phyloP scores from a whole-genome alignment of 2,888 invertebrate species.

The Callosobruchus maculatus region DNA sequence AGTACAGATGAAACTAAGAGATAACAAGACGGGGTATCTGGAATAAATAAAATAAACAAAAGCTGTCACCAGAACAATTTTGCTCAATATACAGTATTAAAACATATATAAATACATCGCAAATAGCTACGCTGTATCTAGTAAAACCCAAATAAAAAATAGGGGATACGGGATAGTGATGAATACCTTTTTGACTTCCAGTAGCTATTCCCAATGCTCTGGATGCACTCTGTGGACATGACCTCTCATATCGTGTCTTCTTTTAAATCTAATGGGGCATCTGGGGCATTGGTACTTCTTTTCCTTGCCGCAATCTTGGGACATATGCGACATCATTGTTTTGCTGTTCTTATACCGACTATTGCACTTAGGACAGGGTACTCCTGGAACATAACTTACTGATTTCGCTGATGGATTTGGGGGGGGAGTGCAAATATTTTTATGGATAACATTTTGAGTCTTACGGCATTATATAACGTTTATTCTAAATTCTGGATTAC shows the following conservation, averaged over 20 bases:
- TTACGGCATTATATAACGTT: too few species aligned
- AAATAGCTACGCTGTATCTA: too few species aligned
- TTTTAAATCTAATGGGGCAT: slow-evolving; percentile 36
- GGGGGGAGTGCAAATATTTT: too few species aligned
- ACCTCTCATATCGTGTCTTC: slow-evolving; percentile 25
- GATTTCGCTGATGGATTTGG: neutral
- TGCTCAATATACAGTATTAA: too few species aligned
- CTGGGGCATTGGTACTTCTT: slow-evolving; percentile 46
- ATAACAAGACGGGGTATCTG: too few species aligned
- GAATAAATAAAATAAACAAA: too few species aligned
- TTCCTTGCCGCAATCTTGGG: slow-evolving; percentile 31
- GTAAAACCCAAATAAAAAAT: too few species aligned
- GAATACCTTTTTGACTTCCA: neutral
- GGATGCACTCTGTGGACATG: slow-evolving; percentile 25
- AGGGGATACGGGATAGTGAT: neutral
- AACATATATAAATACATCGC: too few species aligned
- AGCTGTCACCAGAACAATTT: too few species aligned
- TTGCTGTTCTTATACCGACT: slow-evolving; percentile 21
- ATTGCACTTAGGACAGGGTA: slow-evolving; percentile 18
- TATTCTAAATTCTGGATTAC: too few species aligned
- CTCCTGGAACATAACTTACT: neutral
- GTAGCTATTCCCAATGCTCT: neutral
- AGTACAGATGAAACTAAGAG: too few species aligned
- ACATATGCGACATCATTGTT: slow-evolving; percentile 18
- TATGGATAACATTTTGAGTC: neutral